phyloP scores from a whole-genome alignment of 2,113 vertebrate genomes.

The Mugil cephalus region DNA sequence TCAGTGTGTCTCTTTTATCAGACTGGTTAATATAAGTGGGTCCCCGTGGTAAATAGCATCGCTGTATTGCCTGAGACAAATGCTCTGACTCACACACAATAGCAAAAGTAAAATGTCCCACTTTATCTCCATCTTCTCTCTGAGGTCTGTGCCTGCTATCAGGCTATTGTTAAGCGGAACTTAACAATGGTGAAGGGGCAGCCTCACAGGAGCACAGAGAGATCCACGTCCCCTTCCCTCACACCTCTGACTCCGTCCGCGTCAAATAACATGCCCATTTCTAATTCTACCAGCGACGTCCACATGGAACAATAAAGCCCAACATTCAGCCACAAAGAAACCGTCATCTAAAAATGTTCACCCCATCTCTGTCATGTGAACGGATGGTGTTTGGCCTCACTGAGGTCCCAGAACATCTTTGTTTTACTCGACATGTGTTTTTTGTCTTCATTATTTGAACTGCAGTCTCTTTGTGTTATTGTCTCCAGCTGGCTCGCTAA shows the following conservation, averaged over 20 bases:
- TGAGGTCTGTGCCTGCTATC: constrained; percentile 25
- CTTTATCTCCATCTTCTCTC: constrained; percentile 63
- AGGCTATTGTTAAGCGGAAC: neutral
- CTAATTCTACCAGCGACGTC: constrained; percentile 38
- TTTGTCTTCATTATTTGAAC: constrained; percentile 32
- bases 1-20: constrained; percentile 59
- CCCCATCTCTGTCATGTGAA: constrained; percentile 28
- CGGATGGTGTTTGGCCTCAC: constrained; percentile 41
- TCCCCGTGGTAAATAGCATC: constrained; percentile 50
- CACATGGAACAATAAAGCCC: constrained; percentile 45
- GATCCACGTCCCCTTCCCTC: constrained; percentile 19
- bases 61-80: constrained; percentile 51
- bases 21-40: constrained; percentile 64
- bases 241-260: neutral
- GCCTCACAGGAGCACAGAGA: constrained; percentile 8
- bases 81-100: constrained; percentile 46
- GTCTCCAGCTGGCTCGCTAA: constrained; percentile 22
- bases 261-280: constrained; percentile 30
- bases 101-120: constrained; percentile 60
- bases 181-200: constrained; percentile 29
- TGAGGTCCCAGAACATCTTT: constrained; percentile 25
- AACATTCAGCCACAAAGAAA: constrained; percentile 40
- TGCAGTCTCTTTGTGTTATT: constrained; percentile 30
- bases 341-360: constrained; percentile 35
- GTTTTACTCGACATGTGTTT: constrained; percentile 17